Conservation (phyloP, 2,113 vertebrate genomes). For the Raphicerus campestris region DNA sequence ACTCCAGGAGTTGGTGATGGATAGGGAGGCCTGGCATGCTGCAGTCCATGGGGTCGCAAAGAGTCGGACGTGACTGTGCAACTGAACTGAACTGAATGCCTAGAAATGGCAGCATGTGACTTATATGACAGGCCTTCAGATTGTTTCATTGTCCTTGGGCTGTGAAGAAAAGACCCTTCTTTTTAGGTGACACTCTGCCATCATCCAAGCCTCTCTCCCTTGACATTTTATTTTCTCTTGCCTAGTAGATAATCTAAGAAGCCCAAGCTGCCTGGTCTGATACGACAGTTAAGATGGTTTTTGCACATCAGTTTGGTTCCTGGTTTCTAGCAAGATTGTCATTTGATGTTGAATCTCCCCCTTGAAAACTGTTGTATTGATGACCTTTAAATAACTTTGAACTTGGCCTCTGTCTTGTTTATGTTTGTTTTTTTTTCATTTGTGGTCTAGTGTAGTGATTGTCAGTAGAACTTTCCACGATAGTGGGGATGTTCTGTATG, state of each 20-base stretch:
- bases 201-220: not conserved
- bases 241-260: not conserved
- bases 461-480: not conserved
- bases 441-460: not conserved
- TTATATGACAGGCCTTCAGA: not conserved
- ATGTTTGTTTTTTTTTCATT: not conserved
- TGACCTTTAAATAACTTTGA: not conserved
- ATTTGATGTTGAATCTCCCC: not conserved
- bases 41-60: not conserved
- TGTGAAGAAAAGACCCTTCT: not conserved
- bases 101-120: not conserved
- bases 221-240: not conserved
- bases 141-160: not conserved
- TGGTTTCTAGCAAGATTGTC: not conserved
- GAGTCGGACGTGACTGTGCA: not conserved
- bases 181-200: not conserved
- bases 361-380: not conserved
- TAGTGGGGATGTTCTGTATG: not conserved
- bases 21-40: not conserved
- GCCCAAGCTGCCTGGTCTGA: not conserved
- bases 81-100: not conserved
- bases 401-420: not conserved
- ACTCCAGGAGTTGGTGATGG: not conserved
- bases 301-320: not conserved
- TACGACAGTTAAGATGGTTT: not conserved